Evolutionary conservation across 2,113 vertebrate species (phyloP).

Genomic region (Dasyurus viverrinus): DNA sequence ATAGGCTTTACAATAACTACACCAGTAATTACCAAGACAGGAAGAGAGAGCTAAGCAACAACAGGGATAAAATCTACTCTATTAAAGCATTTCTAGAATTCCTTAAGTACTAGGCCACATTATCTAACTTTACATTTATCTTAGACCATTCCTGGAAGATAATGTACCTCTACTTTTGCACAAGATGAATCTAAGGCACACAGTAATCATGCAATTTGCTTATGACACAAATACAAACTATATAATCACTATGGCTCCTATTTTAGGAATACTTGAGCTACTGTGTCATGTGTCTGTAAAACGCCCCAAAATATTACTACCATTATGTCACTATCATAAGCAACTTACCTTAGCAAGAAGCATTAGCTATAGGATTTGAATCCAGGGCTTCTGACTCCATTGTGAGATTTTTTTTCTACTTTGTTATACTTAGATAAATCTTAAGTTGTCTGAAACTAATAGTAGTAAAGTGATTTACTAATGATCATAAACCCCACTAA

Average conservation of each 20-base stretch:
- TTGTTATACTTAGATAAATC: background rate
- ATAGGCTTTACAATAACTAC: slow-evolving; percentile 60
- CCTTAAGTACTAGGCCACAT: slow-evolving; percentile 14
- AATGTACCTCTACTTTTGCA: slow-evolving; percentile 25
- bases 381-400: background rate
- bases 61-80: background rate
- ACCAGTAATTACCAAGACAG: slow-evolving; percentile 37
- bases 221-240: background rate
- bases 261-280: background rate
- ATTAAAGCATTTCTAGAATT: slow-evolving; percentile 44
- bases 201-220: background rate
- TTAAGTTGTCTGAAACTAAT: background rate
- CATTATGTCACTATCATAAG: background rate
- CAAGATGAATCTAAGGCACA: slow-evolving; percentile 7
- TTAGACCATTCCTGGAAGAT: slow-evolving; percentile 39
- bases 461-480: background rate
- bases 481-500: background rate
- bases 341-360: background rate
- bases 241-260: background rate
- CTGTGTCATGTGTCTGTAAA: background rate
- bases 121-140: slow-evolving; percentile 43
- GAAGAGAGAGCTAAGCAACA: slow-evolving; percentile 53
- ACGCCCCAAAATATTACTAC: background rate
- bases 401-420: background rate
- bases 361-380: background rate